phyloP scores from a whole-genome alignment of 2,797 vertebrate genomes.

The Phoxinus dragarum region DNA sequence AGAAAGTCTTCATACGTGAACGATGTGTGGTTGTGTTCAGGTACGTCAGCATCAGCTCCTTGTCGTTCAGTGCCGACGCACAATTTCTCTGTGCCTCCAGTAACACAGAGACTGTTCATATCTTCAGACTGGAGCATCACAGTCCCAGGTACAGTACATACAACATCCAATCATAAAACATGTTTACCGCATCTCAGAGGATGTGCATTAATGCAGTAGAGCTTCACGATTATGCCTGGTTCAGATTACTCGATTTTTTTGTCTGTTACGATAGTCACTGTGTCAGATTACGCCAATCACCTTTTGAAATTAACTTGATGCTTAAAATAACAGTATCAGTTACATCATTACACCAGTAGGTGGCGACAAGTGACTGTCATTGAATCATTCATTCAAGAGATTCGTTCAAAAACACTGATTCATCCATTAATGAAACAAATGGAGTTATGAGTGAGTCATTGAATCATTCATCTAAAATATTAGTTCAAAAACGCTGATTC shows the following conservation, averaged over 20 bases:
- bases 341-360: not conserved
- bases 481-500: too few relatives aligned
- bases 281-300: not conserved
- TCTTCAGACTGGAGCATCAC: slow-evolving; percentile 90
- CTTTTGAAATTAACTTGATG: not conserved
- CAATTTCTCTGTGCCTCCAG: slow-evolving; percentile 94
- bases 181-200: not conserved
- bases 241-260: too few relatives aligned
- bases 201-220: not conserved
- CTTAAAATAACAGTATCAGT: not conserved
- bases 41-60: slow-evolving; percentile 92
- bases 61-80: slow-evolving; percentile 91
- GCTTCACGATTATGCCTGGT: not conserved
- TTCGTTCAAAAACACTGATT: too few relatives aligned
- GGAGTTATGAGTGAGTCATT: too few relatives aligned
- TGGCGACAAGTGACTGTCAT: too few relatives aligned
- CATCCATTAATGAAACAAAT: too few relatives aligned
- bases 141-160: slow-evolving; percentile 65
- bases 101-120: slow-evolving; percentile 95
- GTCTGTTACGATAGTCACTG: too few relatives aligned
- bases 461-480: too few relatives aligned
- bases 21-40: slow-evolving; percentile 70
- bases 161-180: not conserved
- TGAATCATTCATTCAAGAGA: too few relatives aligned
- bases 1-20: not conserved